These are phyloP conservation scores for Python bivittatus DNA, from an alignment of 2,113 vertebrate genomes.

Conservation along the genomic window DNA sequence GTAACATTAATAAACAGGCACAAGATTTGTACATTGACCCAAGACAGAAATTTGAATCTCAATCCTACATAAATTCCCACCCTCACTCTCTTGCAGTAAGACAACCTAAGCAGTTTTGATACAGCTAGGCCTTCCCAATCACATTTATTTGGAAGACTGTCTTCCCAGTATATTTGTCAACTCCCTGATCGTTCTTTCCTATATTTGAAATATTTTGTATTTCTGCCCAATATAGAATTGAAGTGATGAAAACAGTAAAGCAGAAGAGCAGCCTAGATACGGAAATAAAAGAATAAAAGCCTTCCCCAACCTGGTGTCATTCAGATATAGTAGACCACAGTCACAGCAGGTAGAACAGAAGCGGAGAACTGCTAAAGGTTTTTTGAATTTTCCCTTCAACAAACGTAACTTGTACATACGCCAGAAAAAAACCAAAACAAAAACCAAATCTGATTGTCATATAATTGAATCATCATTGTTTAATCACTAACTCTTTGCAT, in stretches of 20 bases:
- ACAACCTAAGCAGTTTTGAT: not conserved
- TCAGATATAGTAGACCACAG: not conserved
- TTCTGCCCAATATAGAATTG: not conserved
- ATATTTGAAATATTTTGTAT: not conserved
- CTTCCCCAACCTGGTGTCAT: not conserved
- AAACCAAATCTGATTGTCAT: not conserved
- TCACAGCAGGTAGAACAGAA: constrained; percentile 7
- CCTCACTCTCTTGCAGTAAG: not conserved
- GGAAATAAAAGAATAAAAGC: not conserved
- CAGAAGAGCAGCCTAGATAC: not conserved
- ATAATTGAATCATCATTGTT: not conserved
- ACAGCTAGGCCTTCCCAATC: not conserved
- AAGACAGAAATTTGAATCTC: not conserved
- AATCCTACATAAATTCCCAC: not conserved
- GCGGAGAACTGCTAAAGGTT: not conserved
- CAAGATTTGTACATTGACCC: not conserved
- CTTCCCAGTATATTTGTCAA: not conserved
- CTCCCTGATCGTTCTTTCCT: not conserved
- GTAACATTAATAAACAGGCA: not conserved
- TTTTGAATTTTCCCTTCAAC: not conserved
- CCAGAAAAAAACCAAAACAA: not conserved
- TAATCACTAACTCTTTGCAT: not conserved
- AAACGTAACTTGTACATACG: not conserved
- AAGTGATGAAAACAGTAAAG: not conserved
- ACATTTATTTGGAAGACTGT: not conserved